These are phyloP conservation scores for Triplophysa bombifrons DNA, from an alignment of 2,797 vertebrate species.

Conservation along the genomic window DNA sequence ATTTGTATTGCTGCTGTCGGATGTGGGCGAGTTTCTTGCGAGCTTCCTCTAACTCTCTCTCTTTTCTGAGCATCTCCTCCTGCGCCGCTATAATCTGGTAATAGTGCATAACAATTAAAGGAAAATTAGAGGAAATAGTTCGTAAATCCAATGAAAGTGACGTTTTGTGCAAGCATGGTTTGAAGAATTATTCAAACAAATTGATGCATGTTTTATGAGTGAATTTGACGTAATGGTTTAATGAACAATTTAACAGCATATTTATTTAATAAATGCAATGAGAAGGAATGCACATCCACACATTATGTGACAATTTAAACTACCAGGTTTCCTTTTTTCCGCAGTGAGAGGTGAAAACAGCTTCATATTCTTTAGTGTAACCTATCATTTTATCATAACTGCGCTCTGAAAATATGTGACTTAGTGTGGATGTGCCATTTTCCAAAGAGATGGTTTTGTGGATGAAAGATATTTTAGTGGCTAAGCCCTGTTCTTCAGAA, in stretches of 20 bases:
- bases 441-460: conserved; percentile 34
- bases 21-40: conserved; percentile 98
- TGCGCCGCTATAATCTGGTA: conserved; percentile 95
- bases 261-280: not conserved
- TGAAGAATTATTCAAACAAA: not conserved
- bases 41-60: conserved; percentile 95
- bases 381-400: conserved; percentile 44
- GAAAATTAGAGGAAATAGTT: not conserved
- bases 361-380: conserved; percentile 21
- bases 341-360: not conserved
- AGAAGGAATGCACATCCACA: not conserved
- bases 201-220: too few relatives aligned
- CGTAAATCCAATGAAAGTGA: not conserved
- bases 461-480: conserved; percentile 15
- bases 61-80: conserved; percentile 98
- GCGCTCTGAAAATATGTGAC: conserved; percentile 27
- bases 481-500: conserved; percentile 11
- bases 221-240: not conserved
- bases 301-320: not conserved
- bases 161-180: not conserved
- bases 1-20: conserved; percentile 99
- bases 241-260: not conserved
- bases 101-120: conserved; percentile 1
- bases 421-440: conserved; percentile 21
- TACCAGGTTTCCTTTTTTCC: too few relatives aligned